Evolutionary conservation across 1,140 invertebrate genomes (phyloP), one percentile per base, ranked within the genome.

Genomic region (Drosophila sulfurigaster): DNA sequence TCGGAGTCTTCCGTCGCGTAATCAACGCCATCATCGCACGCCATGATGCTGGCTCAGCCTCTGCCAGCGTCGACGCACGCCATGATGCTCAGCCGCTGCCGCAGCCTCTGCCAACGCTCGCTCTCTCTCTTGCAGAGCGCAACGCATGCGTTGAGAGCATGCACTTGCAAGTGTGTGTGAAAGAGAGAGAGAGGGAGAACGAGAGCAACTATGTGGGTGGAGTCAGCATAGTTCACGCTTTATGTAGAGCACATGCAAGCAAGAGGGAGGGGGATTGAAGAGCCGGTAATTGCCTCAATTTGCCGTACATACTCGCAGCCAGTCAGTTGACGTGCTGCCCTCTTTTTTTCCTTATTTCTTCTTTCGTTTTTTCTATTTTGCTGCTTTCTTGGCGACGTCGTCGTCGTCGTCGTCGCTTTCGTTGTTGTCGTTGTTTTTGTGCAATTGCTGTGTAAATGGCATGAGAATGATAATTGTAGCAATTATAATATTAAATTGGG

Each of bases 401-500:
- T 15, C 52, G 52, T 3, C 0, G 30, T 15, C 45, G 68, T 38
- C 6, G 38, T 28, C 3, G 51, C 6, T 10, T 58, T 46, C 15
- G 43, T 6, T 25, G 28, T 13, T 32, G 68, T 46, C 5, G 57
- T 76, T 79, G 75, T 81, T 85, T 76, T 81, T 89, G 85, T 88
- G 78, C 85, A 89, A 89, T 89, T 89, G 85, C 85, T 90, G 85
- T 89, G 85, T 90, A 89, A 90, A 89, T 90, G 91, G 91, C 90
- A 91, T 91, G 91, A 91, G 90, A 92, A 92, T 92, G 91, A 92
- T 92, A 92, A 92, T 92, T 91, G 91, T 87, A 82, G 91, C 91
- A 92, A 92, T 92, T 92, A 92, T 92, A 92, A 92, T 92, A 92
- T 91, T 91, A 92, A 92, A 92, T 92, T 92, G 91, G 87, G 87